phyloP scores from a whole-genome alignment of 1,140 invertebrate genomes.

The Drosophila tsacasi region DNA sequence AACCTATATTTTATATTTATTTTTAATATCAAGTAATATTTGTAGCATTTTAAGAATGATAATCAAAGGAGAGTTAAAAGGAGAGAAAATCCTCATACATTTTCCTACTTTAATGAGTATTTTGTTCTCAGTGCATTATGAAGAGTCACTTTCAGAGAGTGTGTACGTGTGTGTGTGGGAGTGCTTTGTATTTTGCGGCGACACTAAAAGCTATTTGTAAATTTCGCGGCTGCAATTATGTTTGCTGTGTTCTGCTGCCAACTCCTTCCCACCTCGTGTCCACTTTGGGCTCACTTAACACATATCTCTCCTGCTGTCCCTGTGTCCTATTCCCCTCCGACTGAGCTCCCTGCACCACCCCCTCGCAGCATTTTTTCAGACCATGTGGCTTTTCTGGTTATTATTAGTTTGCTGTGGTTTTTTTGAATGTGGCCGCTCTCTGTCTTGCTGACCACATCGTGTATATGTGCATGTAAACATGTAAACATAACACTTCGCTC shows the following conservation, averaged over 20 bases:
- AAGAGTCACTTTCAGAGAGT: slow-evolving; percentile 1
- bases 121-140: slow-evolving; percentile 8
- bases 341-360: slow-evolving; percentile 1
- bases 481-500: slow-evolving; percentile 50
- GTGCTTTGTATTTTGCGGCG: slow-evolving; percentile 70
- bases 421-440: slow-evolving; percentile 57
- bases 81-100: too few species aligned
- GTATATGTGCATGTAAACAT: slow-evolving; percentile 39
- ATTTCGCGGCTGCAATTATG: slow-evolving; percentile 82
- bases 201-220: slow-evolving; percentile 83
- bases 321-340: not conserved
- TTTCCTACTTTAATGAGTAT: not conserved
- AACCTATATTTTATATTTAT: not conserved
- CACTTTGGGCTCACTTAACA: slow-evolving; percentile 53
- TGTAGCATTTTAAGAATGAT: not conserved
- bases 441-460: slow-evolving; percentile 63
- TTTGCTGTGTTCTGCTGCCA: slow-evolving; percentile 70
- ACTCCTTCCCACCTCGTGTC: not conserved
- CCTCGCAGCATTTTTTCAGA: slow-evolving; percentile 18
- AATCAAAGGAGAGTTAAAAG: too few species aligned
- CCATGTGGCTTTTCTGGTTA: slow-evolving; percentile 72
- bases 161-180: slow-evolving; percentile 12
- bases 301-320: slow-evolving; percentile 27
- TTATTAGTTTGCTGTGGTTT: slow-evolving; percentile 80
- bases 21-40: not conserved